These are phyloP conservation scores for Hystrix brachyura DNA, from an alignment of 2,113 vertebrate genomes.

Conservation along the genomic window DNA sequence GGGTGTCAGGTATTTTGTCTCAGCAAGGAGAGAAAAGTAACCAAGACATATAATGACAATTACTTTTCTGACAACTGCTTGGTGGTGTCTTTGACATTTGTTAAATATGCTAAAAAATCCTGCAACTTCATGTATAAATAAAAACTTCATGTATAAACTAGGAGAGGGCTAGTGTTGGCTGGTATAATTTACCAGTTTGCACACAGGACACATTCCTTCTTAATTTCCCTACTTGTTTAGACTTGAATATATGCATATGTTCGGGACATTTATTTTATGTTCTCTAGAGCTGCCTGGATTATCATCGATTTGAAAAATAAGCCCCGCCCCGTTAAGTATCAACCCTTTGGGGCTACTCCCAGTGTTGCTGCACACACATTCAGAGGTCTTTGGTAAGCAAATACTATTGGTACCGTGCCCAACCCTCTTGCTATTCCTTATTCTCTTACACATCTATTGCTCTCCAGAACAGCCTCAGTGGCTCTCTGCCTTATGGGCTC, in stretches of 20 bases:
- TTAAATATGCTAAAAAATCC: slow-evolving; percentile 6
- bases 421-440: neutral
- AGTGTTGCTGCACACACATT: neutral
- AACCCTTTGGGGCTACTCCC: neutral
- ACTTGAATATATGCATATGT: neutral
- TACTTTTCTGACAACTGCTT: neutral
- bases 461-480: neutral
- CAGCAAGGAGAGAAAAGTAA: too few relatives aligned
- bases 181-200: neutral
- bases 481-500: neutral
- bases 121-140: neutral
- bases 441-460: neutral
- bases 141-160: neutral
- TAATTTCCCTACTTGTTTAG: neutral
- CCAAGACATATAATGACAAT: neutral
- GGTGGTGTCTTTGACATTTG: slow-evolving; percentile 28
- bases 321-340: neutral
- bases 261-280: neutral
- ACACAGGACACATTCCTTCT: neutral
- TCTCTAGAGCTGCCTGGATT: slow-evolving; percentile 17
- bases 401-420: neutral
- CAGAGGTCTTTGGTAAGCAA: neutral
- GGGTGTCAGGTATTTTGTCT: too few relatives aligned
- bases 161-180: neutral
- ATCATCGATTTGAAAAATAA: neutral